Evolutionary conservation across 2,888 invertebrate species (phyloP), one percentile per base, ranked within the genome.

Genomic region (Galeopsomyia nigrocyanea): DNA sequence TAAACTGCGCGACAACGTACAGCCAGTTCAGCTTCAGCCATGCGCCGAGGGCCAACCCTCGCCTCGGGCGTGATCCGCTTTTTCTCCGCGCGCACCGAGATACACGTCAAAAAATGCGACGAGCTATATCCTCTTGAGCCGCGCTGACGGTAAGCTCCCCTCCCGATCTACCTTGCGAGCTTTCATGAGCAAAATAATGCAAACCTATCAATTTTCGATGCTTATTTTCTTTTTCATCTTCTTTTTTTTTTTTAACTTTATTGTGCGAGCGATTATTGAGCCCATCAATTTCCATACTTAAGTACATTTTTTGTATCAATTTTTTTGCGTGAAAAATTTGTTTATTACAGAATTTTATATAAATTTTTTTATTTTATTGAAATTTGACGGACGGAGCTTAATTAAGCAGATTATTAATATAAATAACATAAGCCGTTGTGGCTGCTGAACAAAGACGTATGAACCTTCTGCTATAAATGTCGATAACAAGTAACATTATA

Each of bases 1-100:
- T 69, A 72, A 75, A 75, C 66, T 64, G 68, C 53, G 56, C 71
- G 66, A 74, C 71, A 71, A 68, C 68, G 47, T 46, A 61, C 21
- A 39, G 50, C 47, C 19, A 31, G 63, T 31, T 21, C 14, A 21
- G 46, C 22, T n/a, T n/a, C n/a, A n/a, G n/a, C n/a, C n/a, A n/a
- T n/a, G n/a, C 3, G 57, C 50, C 57, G 22, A 58, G 47, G 13
- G n/a, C 14, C 55, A 53, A 64, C 22, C 49, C 53, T 21, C 31
- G 14, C 66, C 26, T 57, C 22, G n/a, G 39, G 51, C 51, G 16
- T 68, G 58, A 75, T 67, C 72, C 64, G 75, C 63, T 72, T 75
- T 70, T 62, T 74, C 39, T 55, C 46, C 47, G 17, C 19, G 53
- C 53, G 53, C 53, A 3, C 17, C 17, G 58, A 19, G 64, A 68